Evolutionary conservation across 2,113 vertebrate species (phyloP).

Genomic region (Eclectus roratus): DNA sequence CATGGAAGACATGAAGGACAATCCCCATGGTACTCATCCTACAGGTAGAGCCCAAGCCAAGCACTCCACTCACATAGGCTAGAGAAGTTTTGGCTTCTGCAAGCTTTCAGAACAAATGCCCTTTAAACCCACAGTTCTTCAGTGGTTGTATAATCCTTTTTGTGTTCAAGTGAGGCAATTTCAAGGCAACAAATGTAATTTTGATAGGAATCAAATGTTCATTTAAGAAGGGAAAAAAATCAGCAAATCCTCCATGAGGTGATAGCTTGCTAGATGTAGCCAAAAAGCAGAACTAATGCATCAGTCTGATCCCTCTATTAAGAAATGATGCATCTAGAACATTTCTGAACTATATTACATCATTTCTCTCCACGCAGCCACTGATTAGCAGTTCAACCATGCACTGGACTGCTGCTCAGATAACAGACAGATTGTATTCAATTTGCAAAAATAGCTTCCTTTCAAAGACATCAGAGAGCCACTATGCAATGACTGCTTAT

Average conservation of each 20-base stretch:
- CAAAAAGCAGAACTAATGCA: neutral
- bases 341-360: neutral
- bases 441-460: neutral
- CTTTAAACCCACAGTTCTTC: neutral
- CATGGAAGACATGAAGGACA: neutral
- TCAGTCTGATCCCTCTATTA: neutral
- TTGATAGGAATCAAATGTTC: slow-evolving; percentile 24
- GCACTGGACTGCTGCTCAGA: neutral
- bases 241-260: neutral
- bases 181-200: slow-evolving; percentile 1
- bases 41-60: neutral
- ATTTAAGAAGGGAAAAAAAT: neutral
- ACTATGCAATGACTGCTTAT: neutral
- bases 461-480: neutral
- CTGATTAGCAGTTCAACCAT: neutral
- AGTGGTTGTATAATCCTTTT: neutral
- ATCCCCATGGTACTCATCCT: neutral
- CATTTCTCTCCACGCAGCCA: neutral
- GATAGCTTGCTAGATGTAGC: neutral
- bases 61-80: neutral
- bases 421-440: neutral
- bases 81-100: neutral
- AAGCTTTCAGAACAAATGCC: neutral
- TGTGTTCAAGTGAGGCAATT: neutral
- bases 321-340: neutral